Percentiles rank a stretch among this genome's conserved stretches.
These are phyloP conservation scores for Campoplex capitator DNA, from an alignment of 2,888 invertebrate genomes.

Conservation along the genomic window DNA sequence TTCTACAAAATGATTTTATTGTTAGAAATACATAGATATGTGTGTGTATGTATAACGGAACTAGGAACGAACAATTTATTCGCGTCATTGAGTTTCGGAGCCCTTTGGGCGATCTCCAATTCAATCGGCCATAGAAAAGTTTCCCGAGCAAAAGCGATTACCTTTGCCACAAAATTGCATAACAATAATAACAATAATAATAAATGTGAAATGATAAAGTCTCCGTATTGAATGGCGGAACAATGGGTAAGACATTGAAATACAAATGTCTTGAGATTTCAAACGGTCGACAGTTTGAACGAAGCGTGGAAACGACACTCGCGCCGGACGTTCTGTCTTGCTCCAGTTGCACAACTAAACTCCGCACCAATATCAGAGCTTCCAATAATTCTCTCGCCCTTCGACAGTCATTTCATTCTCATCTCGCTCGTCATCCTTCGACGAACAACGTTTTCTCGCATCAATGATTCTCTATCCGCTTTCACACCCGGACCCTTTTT, in stretches of 20 bases:
- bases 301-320: constrained; percentile 30
- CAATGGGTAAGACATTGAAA: constrained; percentile 28
- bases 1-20: constrained; percentile 4
- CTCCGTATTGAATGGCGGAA: not conserved
- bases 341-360: constrained; percentile 39
- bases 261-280: not conserved
- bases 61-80: constrained; percentile 25
- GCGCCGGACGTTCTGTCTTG: constrained; percentile 14
- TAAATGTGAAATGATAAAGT: constrained; percentile 26
- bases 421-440: constrained; percentile 60
- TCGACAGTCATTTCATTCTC: constrained; percentile 63
- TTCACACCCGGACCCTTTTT: constrained; percentile 48
- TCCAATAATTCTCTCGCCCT: constrained; percentile 50
- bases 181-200: not conserved
- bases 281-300: constrained; percentile 2
- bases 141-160: constrained; percentile 10
- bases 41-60: not conserved
- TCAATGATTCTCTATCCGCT: constrained; percentile 49
- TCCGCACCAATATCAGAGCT: not conserved
- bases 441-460: constrained; percentile 64
- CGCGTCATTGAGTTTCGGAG: constrained; percentile 50
- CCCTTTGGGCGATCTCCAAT: constrained; percentile 14
- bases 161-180: constrained; percentile 34
- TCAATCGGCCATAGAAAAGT: constrained; percentile 3
- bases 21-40: not conserved